Base-by-base conservation (phyloP, 2,888 invertebrate genomes). In the Agonopterix heracliana region DNA sequence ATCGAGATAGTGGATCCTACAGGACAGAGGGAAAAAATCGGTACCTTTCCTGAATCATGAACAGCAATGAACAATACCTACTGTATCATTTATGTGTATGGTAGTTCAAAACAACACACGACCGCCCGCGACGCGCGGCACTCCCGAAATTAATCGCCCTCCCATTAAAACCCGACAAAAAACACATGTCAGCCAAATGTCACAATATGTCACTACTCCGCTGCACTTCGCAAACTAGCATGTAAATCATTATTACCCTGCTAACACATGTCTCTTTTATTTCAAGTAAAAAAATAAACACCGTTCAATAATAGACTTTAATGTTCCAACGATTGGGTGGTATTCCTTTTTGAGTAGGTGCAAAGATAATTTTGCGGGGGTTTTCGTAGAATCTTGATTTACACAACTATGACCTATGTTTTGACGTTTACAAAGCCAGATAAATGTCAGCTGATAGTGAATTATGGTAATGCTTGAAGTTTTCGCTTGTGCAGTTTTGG, bases 311-410 rank as follows among this genome's bases (percentile, higher is more conserved):
- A 26, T 7, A 26, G 26, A 26, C 26, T 26, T 26, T 26, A 26
- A 26, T 3, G 26, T 26, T 26, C 5, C 7, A 26, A 26, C 1
- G 3, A 26, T 26, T 26, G 26, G 26, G 26, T 26, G 26, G 26
- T 7, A 26, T 26, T 3, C 26, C 5, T 26, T 26, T 26, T 26
- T 5, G 26, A 34, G 12, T 45, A 14, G 36, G 2, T 1, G 13
- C 45, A 10, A 10, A 7, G 35, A 2, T 9, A 10, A 7, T 36
- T 14, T 36, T 10, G 3, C 11, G 9, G 13, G 5, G 11, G 45
- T 45, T 13, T 38, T 45, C 45, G 45, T 45, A 45, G 26, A 48
- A 42, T 44, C 48, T 40, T 48, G 48, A 48, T 48, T 48, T 48
- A 48, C 11, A 41, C 4, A 5, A 9, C 11, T n/a, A n/a, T 43